phyloP scores from a whole-genome alignment of 2,113 vertebrate species.

The Argyrosomus japonicus region DNA sequence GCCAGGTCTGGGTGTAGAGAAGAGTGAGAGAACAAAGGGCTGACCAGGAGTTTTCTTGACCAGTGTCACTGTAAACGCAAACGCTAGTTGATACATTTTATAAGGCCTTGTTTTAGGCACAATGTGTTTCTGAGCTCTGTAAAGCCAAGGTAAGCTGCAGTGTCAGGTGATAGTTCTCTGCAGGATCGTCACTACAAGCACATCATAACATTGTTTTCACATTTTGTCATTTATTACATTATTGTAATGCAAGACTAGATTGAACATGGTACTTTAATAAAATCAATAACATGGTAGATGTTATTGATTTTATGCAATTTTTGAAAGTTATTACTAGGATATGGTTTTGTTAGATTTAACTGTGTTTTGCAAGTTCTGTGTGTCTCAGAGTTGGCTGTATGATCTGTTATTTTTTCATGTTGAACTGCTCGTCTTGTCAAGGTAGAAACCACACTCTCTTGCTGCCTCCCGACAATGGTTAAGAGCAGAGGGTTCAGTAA shows the following conservation, averaged over 20 bases:
- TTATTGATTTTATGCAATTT: neutral
- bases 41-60: no score
- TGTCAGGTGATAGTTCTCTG: neutral
- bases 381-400: neutral
- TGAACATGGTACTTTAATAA: neutral
- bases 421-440: neutral
- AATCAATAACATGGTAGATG: no score
- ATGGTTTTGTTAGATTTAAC: neutral
- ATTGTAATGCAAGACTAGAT: neutral
- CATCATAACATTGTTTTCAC: neutral
- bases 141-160: neutral
- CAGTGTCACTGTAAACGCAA: no score
- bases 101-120: no score
- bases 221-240: neutral
- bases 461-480: neutral
- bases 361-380: neutral
- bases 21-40: no score
- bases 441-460: slow-evolving; percentile 2
- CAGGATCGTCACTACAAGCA: neutral
- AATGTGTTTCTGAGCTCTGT: neutral
- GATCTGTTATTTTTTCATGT: neutral
- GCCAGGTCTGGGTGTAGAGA: no score
- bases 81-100: no score
- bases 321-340: neutral
- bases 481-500: slow-evolving; percentile 27